Base-by-base conservation (phyloP, 2,888 invertebrate species). In the Melinopterus prodromus region DNA sequence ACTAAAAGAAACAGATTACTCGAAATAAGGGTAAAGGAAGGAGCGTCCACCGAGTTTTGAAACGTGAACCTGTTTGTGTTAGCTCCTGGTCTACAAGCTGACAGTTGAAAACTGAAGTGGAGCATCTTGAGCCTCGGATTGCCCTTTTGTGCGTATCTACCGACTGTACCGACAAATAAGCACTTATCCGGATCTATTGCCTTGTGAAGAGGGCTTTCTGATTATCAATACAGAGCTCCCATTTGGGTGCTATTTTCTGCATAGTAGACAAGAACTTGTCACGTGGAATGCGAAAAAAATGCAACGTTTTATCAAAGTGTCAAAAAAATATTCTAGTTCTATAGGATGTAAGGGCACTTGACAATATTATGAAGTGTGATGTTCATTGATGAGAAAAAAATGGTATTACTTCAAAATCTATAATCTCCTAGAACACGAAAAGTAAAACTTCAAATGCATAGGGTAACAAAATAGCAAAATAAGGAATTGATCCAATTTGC, bases 91-190 rank as follows among this genome's bases (percentile, higher is more conserved):
- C 53, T 53, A 53, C 53, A 12, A 53, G 53, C 53, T 53, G 53
- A 53, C 53, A 53, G 53, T 53, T 53, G 53, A 53, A 53, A 53
- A 53, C 53, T 53, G 53, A 53, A 53, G 53, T 53, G 53, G 53
- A 9, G 53, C 53, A 53, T 53, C 53, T 6, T 53, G 53, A 53
- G 53, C 53, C 53, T 9, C 7, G 5, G 53, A 53, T 53, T 53
- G 53, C 3, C 53, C 53, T 53, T 53, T 53, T 7, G 12, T 9
- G 9, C 53, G 53, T 53, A 53, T 53, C 53, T 53, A 53, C 53
- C 53, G 53, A 53, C 53, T 53, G 9, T 53, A 53, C 53, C 53
- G 53, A 53, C 53, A 53, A 53, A 53, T 12, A 53, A 53, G 53
- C 12, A 53, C 53, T 53, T 53, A 53, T 53, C 53, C 53, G 53